Percentiles rank a stretch among this genome's conserved stretches.
These are phyloP conservation scores for Muscina levida DNA, from an alignment of 2,888 invertebrate species.

Conservation along the genomic window DNA sequence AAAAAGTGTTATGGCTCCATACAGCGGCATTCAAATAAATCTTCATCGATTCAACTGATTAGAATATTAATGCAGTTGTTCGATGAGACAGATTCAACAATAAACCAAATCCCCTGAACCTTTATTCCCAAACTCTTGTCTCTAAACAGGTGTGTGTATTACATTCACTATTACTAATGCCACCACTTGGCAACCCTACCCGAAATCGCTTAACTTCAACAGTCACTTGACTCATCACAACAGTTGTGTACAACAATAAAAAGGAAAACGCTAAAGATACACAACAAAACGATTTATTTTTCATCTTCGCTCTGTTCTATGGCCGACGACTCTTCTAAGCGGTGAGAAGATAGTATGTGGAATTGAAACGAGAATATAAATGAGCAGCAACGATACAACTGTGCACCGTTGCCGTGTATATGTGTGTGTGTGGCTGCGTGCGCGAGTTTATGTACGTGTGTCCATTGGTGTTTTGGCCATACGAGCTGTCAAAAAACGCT, in stretches of 20 bases:
- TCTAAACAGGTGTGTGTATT: no score
- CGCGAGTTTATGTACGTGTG: not conserved
- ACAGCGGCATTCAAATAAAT: no score
- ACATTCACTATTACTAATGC: no score
- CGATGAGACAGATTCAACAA: no score
- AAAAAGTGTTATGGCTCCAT: no score
- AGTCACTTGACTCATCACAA: not conserved
- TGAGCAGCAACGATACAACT: not conserved
- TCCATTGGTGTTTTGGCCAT: not conserved
- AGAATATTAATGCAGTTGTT: no score
- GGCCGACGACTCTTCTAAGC: not conserved
- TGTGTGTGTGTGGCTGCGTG: not conserved
- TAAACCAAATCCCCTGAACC: no score
- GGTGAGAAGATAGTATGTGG: constrained; percentile 1
- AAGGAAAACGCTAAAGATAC: constrained; percentile 8
- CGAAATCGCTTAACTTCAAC: constrained; percentile 14
- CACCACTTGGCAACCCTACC: not conserved
- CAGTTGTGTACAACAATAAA: constrained; percentile 17
- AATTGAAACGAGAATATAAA: constrained; percentile 13
- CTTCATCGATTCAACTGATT: no score
- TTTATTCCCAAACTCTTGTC: no score
- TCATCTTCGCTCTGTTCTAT: not conserved
- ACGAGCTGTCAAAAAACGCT: constrained; percentile 1
- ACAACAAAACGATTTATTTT: constrained; percentile 2
- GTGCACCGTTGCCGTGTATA: not conserved